Conservation (phyloP, 2,113 vertebrate species). For the Fulica atra region DNA sequence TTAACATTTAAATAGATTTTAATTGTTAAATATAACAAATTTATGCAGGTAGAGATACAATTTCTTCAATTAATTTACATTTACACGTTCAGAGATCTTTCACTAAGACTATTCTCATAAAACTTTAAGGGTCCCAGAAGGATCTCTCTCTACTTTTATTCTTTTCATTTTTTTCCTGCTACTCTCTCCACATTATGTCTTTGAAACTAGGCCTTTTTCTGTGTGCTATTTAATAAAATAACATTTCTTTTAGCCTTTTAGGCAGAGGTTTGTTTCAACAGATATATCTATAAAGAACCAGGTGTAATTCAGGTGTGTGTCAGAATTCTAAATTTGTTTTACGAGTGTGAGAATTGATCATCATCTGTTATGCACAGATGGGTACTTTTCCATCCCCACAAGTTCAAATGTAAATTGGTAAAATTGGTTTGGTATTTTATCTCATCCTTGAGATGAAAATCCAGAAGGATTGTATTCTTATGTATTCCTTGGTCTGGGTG, state of each 20-base stretch:
- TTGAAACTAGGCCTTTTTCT: slow-evolving; percentile 45
- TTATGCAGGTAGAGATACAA: slow-evolving; percentile 53
- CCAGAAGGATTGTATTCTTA: background rate
- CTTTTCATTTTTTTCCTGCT: slow-evolving; percentile 33
- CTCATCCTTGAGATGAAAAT: background rate
- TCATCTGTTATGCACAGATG: background rate
- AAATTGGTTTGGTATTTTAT: background rate
- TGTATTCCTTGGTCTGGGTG: background rate
- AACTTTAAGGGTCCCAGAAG: slow-evolving; percentile 45
- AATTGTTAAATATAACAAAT: slow-evolving; percentile 56
- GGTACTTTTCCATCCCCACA: background rate
- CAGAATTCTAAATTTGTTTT: background rate
- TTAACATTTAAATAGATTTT: slow-evolving; percentile 59
- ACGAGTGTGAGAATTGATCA: background rate
- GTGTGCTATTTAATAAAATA: slow-evolving; percentile 11
- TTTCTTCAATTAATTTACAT: slow-evolving; percentile 60
- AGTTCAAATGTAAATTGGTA: background rate
- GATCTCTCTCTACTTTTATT: background rate
- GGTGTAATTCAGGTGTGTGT: background rate
- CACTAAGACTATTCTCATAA: slow-evolving; percentile 12
- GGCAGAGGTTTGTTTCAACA: slow-evolving; percentile 14
- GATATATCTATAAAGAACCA: background rate
- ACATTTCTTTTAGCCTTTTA: slow-evolving; percentile 6
- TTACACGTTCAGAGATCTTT: slow-evolving; percentile 25
- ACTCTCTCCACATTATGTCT: slow-evolving; percentile 24